phyloP scores from a whole-genome alignment of 2,113 vertebrate genomes.

The Collichthys lucidus region DNA sequence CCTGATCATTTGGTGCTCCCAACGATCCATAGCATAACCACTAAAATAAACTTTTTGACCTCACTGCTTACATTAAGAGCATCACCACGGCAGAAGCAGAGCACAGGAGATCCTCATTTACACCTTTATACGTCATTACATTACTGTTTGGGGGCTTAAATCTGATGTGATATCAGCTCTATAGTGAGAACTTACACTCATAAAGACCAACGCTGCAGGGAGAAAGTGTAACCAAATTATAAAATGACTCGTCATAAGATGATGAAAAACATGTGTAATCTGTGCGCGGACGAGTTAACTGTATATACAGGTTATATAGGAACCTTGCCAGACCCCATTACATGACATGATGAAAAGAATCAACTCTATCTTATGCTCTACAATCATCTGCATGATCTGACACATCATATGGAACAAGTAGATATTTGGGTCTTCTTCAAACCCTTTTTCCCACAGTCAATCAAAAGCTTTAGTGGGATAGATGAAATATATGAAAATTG shows the following conservation, averaged over 20 bases:
- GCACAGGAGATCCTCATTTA: neutral
- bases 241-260: neutral
- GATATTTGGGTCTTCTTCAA: neutral
- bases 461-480: neutral
- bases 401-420: neutral
- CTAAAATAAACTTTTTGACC: neutral
- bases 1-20: neutral
- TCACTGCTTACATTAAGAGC: neutral
- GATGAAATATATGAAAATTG: neutral
- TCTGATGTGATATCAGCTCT: neutral
- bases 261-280: slow-evolving; percentile 7
- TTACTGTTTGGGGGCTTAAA: neutral
- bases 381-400: neutral
- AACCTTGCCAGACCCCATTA: neutral
- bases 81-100: neutral
- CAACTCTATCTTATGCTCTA: neutral
- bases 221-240: neutral
- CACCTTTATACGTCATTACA: neutral
- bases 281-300: neutral
- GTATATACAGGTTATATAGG: neutral
- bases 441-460: neutral
- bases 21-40: neutral
- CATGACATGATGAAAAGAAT: neutral
- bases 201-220: neutral
- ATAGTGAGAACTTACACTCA: neutral